Evolutionary conservation across 2,113 vertebrate genomes (phyloP).

Genomic region (Callithrix jacchus): DNA sequence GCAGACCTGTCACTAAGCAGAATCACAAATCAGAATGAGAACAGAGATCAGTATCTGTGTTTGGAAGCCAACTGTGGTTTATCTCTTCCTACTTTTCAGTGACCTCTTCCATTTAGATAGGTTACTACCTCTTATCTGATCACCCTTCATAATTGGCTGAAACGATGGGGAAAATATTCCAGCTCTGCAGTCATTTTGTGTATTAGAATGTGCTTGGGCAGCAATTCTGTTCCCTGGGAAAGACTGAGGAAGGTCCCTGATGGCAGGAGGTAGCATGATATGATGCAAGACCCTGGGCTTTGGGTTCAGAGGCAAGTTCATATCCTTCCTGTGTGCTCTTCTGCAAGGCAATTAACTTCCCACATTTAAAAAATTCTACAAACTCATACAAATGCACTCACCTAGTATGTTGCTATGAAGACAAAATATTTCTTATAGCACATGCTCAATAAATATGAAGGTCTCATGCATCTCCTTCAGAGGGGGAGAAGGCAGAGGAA

Average conservation of each 20-base stretch:
- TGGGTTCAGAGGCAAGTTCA: background rate
- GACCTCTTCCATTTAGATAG: too few species aligned
- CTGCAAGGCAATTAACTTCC: too few species aligned
- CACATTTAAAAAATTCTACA: background rate
- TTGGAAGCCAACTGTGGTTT: too few species aligned
- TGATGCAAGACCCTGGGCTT: background rate
- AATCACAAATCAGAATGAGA: too few species aligned
- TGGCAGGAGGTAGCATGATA: accelerated
- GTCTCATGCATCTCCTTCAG: background rate
- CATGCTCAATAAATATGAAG: background rate
- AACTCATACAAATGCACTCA: background rate
- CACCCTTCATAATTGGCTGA: background rate
- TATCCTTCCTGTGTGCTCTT: background rate
- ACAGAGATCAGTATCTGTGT: accelerated
- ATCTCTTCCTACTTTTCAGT: accelerated
- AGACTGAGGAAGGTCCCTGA: accelerated
- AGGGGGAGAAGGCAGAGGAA: background rate
- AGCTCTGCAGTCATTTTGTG: background rate
- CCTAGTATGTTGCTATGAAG: background rate
- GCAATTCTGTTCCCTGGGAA: background rate
- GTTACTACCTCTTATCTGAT: background rate
- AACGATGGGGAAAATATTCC: background rate
- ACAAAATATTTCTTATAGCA: background rate
- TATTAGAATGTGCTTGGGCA: too few species aligned
- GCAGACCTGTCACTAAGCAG: background rate